These are phyloP conservation scores for Pionites leucogaster DNA, from an alignment of 2,113 vertebrate species.

Conservation along the genomic window DNA sequence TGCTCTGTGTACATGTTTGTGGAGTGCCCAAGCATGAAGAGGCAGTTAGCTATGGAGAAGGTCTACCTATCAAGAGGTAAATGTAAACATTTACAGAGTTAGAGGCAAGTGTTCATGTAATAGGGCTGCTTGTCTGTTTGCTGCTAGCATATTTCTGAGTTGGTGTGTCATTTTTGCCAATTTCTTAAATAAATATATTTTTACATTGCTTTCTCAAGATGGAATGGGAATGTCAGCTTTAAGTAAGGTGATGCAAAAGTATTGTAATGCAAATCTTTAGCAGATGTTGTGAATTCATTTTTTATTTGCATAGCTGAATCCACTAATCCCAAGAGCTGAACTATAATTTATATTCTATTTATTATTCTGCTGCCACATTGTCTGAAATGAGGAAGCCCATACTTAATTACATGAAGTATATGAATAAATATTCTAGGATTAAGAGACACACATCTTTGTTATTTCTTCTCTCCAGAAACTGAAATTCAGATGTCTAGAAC, in stretches of 20 bases:
- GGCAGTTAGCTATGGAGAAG: not conserved
- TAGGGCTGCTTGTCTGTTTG: not conserved
- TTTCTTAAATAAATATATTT: constrained; percentile 14
- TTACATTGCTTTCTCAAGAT: not conserved
- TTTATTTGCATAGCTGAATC: constrained; percentile 14
- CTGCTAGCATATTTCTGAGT: not conserved
- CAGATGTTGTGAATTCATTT: constrained; percentile 39
- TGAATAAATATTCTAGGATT: not conserved
- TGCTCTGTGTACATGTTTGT: not conserved
- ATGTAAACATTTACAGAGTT: not conserved
- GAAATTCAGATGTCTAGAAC: not conserved
- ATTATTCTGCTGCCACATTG: constrained; percentile 8
- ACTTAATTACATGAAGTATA: constrained; percentile 6
- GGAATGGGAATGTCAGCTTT: not conserved
- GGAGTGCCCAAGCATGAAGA: not conserved
- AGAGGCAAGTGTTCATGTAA: not conserved
- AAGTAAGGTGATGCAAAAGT: not conserved
- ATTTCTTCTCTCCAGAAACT: not conserved
- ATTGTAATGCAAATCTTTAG: constrained; percentile 51
- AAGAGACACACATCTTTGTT: not conserved
- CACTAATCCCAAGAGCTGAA: constrained; percentile 26
- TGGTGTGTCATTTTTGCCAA: not conserved
- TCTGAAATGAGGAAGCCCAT: not conserved
- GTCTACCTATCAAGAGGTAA: not conserved
- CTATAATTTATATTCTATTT: constrained; percentile 37